Evolutionary conservation across 2,888 invertebrate genomes (phyloP), one percentile per base, ranked within the genome.

Genomic region (Hydrotaea diabolus): DNA sequence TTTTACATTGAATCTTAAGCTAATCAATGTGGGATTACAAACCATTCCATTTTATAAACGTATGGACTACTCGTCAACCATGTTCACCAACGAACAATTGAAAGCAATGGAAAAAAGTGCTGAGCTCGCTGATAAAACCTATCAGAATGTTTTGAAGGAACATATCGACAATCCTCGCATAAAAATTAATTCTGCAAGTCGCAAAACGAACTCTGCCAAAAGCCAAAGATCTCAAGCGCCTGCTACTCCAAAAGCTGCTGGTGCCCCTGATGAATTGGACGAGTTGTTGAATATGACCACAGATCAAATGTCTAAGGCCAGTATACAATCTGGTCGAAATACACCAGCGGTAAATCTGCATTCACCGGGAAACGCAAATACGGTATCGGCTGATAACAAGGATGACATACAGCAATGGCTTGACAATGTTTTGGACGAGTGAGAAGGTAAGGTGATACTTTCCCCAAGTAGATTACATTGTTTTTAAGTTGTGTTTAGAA

Each of bases 31-130:
- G 21, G 92, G 93, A 0, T 87, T 93, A n/a, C 89, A 91, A 79
- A 92, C 93, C n/a, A 92, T 93, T 85, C 93, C 93, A 0, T 93
- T 93, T 82, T 92, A 93, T 86, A 92, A 93, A 77, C 92, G 92
- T 15, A 87, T 93, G 31, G 90, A 92, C 66, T 92, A 92, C 57
- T 85, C 92, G 0, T 86, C 91, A 0, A 86, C 87, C 1, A 90
- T 93, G 88, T 93, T 93, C 53, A 92, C 90, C 1, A 92, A 91
- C 75, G 88, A 91, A 39, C 89, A 92, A 79, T 86, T 92, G 0
- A 66, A 83, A 0, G 80, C 86, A 8, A 92, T 92, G 88, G 90
- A 90, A 77, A 83, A 89, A 57, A 88, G 88, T 9, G 92, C 92
- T 0, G 92, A 92, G 49, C 78, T 83, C 0, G 89, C 90, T 0